Percentiles rank a stretch among this genome's conserved stretches.
These are phyloP conservation scores for Chaenodraco wilsoni DNA, from an alignment of 2,797 vertebrate genomes.

Conservation along the genomic window DNA sequence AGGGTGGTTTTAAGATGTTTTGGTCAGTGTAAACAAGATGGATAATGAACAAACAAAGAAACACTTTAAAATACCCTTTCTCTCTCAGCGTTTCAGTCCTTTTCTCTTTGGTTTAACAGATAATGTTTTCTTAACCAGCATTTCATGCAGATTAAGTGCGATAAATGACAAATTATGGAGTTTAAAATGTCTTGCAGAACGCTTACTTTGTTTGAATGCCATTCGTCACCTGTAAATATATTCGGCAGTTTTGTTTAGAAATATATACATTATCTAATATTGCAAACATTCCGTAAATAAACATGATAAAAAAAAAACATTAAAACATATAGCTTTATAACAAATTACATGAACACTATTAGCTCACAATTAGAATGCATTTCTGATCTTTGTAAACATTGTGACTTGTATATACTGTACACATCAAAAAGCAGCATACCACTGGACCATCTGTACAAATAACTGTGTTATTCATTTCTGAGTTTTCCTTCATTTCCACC, in stretches of 20 bases:
- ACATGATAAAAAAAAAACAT: conserved; percentile 50
- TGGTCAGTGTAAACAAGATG: conserved; percentile 35
- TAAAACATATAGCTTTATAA: conserved; percentile 63
- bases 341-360: conserved; percentile 68
- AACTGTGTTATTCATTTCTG: conserved; percentile 50
- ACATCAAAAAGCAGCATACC: conserved; percentile 81
- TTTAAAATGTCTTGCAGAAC: conserved; percentile 37
- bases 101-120: conserved; percentile 61
- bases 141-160: conserved; percentile 28
- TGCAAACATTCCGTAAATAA: conserved; percentile 61
- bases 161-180: conserved; percentile 25
- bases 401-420: conserved; percentile 73
- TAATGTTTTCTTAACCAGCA: conserved; percentile 30
- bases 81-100: conserved; percentile 16
- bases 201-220: conserved; percentile 45
- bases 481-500: conserved; percentile 57
- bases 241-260: conserved; percentile 52
- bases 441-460: conserved; percentile 66
- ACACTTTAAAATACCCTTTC: conserved; percentile 10
- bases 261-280: conserved; percentile 68
- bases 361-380: conserved; percentile 75
- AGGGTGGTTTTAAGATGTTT: conserved; percentile 36
- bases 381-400: conserved; percentile 83
- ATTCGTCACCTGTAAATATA: conserved; percentile 39
- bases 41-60: conserved; percentile 30